These are phyloP conservation scores for Asobara japonica DNA, from an alignment of 1,140 invertebrate genomes.

Conservation along the genomic window DNA sequence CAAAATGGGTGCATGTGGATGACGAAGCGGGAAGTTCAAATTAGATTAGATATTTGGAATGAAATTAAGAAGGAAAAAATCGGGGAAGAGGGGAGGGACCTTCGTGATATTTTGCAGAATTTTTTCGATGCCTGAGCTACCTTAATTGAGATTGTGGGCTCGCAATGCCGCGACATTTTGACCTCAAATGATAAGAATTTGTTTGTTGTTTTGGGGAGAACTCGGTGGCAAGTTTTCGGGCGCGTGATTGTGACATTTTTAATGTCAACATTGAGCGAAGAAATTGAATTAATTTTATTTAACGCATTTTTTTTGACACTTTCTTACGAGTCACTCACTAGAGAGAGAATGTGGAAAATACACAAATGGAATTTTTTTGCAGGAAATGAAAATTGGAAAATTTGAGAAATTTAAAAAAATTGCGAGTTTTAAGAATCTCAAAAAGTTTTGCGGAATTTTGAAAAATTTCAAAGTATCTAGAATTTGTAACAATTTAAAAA, in stretches of 20 bases:
- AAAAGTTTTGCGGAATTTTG: not conserved
- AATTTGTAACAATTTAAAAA: too few species aligned
- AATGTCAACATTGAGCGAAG: not conserved
- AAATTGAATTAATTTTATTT: not conserved
- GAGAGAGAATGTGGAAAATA: too few species aligned
- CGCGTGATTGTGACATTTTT: conserved; percentile 27
- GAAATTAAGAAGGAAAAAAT: not conserved
- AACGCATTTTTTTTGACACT: not conserved
- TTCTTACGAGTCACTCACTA: too few species aligned
- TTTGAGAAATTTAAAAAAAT: not conserved
- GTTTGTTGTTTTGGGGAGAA: not conserved
- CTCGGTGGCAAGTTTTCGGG: not conserved
- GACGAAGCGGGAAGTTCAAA: too few species aligned
- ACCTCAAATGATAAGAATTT: conserved; percentile 15
- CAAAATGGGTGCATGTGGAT: too few species aligned
- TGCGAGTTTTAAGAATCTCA: not conserved
- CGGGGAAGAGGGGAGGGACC: too few species aligned
- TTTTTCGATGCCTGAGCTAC: too few species aligned
- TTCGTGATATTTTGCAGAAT: not conserved
- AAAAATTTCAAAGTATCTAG: too few species aligned
- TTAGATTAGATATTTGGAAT: not conserved
- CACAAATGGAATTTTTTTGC: not conserved
- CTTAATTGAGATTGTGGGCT: conserved; percentile 2
- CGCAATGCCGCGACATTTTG: not conserved
- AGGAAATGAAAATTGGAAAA: not conserved